A percentile compares a stretch with the other conserved stretches of the same genome.
Evolutionary conservation across 2,797 vertebrate species (phyloP).

Genomic region (Limnodromus scolopaceus): DNA sequence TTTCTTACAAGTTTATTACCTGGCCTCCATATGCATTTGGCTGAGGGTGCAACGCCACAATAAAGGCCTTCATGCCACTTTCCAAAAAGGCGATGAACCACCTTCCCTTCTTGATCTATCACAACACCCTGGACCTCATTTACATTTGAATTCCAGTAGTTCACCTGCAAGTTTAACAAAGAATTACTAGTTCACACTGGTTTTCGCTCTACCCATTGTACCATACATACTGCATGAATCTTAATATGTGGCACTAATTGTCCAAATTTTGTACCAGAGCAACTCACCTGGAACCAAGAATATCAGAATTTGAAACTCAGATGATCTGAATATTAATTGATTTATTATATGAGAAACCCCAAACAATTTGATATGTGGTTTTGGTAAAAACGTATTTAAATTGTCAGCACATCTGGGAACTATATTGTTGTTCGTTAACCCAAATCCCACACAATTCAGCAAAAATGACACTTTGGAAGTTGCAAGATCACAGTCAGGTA

Average conservation of each 20-base stretch:
- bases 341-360: not conserved
- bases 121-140: conserved; percentile 97
- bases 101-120: conserved; percentile 97
- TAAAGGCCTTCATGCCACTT: conserved; percentile 99
- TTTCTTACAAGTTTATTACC: conserved; percentile 76
- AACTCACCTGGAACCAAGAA: not conserved
- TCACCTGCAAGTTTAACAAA: conserved; percentile 82
- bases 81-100: conserved; percentile 95
- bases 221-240: not conserved
- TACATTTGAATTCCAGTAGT: conserved; percentile 97
- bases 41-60: conserved; percentile 94
- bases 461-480: not conserved
- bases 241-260: not conserved
- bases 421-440: not conserved
- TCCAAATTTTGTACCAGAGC: not conserved
- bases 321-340: not conserved
- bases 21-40: conserved; percentile 98
- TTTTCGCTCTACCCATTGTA: not conserved
- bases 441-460: not conserved
- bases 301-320: not conserved
- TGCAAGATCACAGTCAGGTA: not conserved
- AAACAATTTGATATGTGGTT: not conserved
- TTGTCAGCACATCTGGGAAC: not conserved
- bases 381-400: not conserved
- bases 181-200: not conserved